These are phyloP conservation scores for Melieria crassipennis DNA, from an alignment of 2,888 invertebrate genomes.

Conservation along the genomic window DNA sequence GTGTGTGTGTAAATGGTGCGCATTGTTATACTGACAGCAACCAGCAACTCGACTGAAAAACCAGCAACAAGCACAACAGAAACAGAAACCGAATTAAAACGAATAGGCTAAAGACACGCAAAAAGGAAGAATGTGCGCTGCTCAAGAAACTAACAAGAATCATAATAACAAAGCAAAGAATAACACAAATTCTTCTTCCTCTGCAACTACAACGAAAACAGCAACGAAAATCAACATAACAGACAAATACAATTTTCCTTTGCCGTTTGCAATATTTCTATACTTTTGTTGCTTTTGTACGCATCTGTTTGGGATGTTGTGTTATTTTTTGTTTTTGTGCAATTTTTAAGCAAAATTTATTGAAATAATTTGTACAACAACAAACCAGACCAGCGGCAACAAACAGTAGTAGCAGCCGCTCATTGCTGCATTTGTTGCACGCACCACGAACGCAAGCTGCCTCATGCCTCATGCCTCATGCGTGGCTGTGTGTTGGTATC, in stretches of 20 bases:
- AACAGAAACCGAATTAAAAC: not conserved
- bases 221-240: conserved; percentile 1
- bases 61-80: not conserved
- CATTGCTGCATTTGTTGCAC: not conserved
- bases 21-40: not conserved
- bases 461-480: too few relatives aligned
- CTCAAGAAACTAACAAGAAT: conserved; percentile 13
- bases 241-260: not conserved
- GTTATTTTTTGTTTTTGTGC: not conserved
- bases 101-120: not conserved
- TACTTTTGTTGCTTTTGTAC: not conserved
- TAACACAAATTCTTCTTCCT: conserved; percentile 5
- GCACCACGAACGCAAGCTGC: not conserved
- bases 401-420: not conserved
- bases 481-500: not conserved
- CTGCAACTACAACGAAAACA: not conserved
- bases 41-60: not conserved
- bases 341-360: not conserved
- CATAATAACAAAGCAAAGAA: conserved; percentile 5
- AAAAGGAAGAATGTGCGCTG: conserved; percentile 19
- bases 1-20: conserved; percentile 29
- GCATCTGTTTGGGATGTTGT: not conserved
- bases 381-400: conserved; percentile 4
- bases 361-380: not conserved
- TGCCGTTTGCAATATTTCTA: too few relatives aligned